A percentile compares a stretch with the other conserved stretches of the same genome.
Evolutionary conservation across 2,888 invertebrate genomes (phyloP).

Genomic region (Microplitis manilae): DNA sequence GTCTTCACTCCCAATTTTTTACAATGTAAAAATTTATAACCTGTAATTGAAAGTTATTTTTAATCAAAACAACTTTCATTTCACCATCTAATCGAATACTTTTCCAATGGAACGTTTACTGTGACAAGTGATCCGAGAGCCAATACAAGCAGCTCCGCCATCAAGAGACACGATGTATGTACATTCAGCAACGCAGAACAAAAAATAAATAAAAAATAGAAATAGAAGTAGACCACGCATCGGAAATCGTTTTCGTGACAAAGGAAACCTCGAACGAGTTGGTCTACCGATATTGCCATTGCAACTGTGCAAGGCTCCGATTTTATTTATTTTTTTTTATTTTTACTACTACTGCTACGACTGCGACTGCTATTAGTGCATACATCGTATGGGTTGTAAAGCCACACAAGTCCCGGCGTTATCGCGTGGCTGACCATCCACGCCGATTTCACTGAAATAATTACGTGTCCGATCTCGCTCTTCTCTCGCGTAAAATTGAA

Average conservation of each 20-base stretch:
- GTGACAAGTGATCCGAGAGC: not conserved
- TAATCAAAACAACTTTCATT: too few species aligned
- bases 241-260: slow-evolving; percentile 45
- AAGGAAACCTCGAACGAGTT: slow-evolving; percentile 46
- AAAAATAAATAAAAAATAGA: not conserved
- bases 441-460: slow-evolving; percentile 23
- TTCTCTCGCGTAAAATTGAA: slow-evolving; percentile 23
- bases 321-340: not conserved
- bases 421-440: slow-evolving; percentile 14
- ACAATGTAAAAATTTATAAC: too few species aligned
- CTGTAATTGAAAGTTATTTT: too few species aligned
- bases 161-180: not conserved
- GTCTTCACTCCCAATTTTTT: too few species aligned
- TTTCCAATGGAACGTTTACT: not conserved
- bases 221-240: not conserved
- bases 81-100: not conserved
- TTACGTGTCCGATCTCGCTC: slow-evolving; percentile 14
- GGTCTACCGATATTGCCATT: slow-evolving; percentile 39
- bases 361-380: not conserved
- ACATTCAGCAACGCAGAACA: not conserved
- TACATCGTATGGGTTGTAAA: not conserved
- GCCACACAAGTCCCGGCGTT: slow-evolving; percentile 18
- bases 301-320: not conserved
- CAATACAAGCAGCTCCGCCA: not conserved
- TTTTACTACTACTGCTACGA: not conserved